Evolutionary conservation across 2,113 vertebrate genomes (phyloP).

Genomic region (Lonchura striata): DNA sequence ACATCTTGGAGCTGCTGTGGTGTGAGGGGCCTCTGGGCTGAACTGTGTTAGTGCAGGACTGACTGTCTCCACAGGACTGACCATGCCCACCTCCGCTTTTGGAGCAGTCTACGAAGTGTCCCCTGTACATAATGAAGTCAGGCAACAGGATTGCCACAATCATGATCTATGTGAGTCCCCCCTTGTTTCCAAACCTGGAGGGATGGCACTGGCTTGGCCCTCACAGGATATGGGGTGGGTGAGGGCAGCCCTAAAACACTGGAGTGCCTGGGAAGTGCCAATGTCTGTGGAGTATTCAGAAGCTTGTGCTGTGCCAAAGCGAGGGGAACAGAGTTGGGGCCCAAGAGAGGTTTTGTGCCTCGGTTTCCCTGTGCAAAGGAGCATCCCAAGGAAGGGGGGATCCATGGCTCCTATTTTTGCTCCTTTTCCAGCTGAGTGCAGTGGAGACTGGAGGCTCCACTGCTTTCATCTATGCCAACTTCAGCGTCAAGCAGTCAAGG

Average conservation of each 20-base stretch:
- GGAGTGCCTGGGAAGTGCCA: not conserved
- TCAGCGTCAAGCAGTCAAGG: constrained; percentile 89
- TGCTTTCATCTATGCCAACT: constrained; percentile 89
- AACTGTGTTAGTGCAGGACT: not conserved
- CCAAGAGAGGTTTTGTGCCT: not conserved
- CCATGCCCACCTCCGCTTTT: not conserved
- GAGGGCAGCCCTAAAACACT: not conserved
- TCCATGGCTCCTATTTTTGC: not conserved
- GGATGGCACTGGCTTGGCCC: accelerated
- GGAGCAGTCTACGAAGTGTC: constrained; percentile 84
- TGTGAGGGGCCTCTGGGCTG: accelerated
- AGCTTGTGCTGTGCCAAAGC: accelerated
- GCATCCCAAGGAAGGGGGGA: too few relatives aligned
- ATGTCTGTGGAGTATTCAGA: accelerated
- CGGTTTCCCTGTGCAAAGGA: not conserved
- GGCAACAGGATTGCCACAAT: constrained; percentile 92
- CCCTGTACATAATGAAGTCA: constrained; percentile 88
- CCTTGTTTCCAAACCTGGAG: too few relatives aligned
- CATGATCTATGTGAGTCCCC: constrained; percentile 92
- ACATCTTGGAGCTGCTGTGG: not conserved
- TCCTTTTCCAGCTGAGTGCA: constrained; percentile 80
- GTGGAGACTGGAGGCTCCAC: constrained; percentile 91
- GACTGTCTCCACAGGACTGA: not conserved
- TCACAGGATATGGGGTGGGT: not conserved
- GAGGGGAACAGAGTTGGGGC: accelerated